Percentiles rank a stretch among this genome's conserved stretches.
Conservation (phyloP, 2,113 vertebrate species). For the Myiozetetes cayanensis region DNA sequence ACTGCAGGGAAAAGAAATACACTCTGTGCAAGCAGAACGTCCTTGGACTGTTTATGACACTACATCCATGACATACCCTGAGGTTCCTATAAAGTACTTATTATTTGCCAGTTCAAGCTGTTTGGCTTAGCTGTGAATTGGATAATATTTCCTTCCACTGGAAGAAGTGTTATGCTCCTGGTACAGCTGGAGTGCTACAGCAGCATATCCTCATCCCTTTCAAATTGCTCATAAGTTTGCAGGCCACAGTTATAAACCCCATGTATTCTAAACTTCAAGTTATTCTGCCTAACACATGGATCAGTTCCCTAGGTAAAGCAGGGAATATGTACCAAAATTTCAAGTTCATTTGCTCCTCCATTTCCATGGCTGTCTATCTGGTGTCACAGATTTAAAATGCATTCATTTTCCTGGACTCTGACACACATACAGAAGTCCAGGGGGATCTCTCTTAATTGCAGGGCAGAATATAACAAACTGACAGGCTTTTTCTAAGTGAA, state of each 20-base stretch:
- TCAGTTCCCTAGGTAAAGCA: background rate
- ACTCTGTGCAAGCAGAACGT: background rate
- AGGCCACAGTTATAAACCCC: background rate
- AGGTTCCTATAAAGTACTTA: background rate
- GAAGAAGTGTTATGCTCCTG: background rate
- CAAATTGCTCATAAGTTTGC: background rate
- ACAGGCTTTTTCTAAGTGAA: background rate
- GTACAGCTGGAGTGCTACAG: background rate
- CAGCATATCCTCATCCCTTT: background rate
- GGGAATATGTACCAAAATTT: background rate
- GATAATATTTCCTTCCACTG: background rate
- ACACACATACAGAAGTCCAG: background rate
- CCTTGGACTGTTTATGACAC: background rate
- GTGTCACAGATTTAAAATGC: background rate
- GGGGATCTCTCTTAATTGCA: background rate
- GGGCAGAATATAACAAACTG: background rate
- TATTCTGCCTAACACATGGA: background rate
- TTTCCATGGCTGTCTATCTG: background rate
- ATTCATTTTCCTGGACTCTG: background rate
- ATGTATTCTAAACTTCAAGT: background rate
- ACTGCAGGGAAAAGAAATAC: background rate
- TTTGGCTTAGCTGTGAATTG: slow-evolving; percentile 1
- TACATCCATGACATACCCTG: background rate
- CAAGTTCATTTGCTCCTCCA: background rate
- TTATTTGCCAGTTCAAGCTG: slow-evolving; percentile 1